Evolutionary conservation across 1,140 invertebrate genomes (phyloP), one percentile per base, ranked within the genome.

Genomic region (Aphidius gifuensis): DNA sequence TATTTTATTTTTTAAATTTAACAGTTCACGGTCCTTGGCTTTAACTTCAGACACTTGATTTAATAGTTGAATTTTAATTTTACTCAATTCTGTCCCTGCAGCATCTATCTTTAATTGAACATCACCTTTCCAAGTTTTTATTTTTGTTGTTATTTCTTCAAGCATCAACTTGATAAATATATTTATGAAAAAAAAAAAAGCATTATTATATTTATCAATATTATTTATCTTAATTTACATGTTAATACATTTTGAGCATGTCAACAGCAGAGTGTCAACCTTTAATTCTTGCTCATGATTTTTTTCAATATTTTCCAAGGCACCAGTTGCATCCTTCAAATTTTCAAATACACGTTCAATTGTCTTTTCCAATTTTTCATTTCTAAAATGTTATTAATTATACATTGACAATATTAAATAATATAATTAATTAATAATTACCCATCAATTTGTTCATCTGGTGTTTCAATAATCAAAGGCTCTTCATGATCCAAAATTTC

Each of bases 201-300:
- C 43, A 43, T n/a, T 3, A 42, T 6, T n/a, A 11, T 9, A 16
- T 38, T 32, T n/a, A 21, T 40, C 42, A 55, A 38, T 38, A 16
- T 23, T 6, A 39, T 4, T 9, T n/a, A 48, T 51, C 51, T 53
- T 23, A 43, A 49, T 44, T 58, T 51, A 32, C 47, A 50, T 11
- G 40, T 59, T 51, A 50, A 32, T 58, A 60, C 58, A 55, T 57
- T 65, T 48, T 58, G 62, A 58, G 46, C 58, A 58, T 51, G 60
- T 55, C 44, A 55, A 42, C 40, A 51, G 44, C 61, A 47, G 9
- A 9, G 53, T 58, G 58, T 76, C 71, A 74, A 79, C 76, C 74
- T 80, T 80, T 72, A 75, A 69, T 61, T 77, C 77, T 16, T 78
- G 73, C 58, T 78, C 78, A 64, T 75, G 68, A 65, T 78, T 79